Percentiles rank a stretch among this genome's conserved stretches.
Conservation (phyloP, 2,797 vertebrate genomes). For the Avahi laniger region DNA sequence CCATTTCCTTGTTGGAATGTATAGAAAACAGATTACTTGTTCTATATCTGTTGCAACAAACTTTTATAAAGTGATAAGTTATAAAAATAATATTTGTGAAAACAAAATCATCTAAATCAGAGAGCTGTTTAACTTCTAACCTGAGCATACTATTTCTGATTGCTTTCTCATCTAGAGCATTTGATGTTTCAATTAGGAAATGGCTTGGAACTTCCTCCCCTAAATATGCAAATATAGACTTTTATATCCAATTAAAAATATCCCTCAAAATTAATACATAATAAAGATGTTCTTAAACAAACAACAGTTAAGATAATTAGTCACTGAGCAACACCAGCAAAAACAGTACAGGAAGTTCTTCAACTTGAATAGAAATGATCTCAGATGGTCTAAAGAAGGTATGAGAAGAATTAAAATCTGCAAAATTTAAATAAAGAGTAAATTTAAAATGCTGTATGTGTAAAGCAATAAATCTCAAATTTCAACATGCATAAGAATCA, state of each 20-base stretch:
- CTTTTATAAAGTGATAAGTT: background rate
- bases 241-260: background rate
- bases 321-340: background rate
- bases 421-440: background rate
- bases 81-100: background rate
- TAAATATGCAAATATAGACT: background rate
- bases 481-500: background rate
- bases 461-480: background rate
- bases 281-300: background rate
- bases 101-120: background rate
- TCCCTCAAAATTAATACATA: background rate
- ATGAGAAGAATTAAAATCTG: background rate
- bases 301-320: background rate
- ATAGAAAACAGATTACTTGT: background rate
- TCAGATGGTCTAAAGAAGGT: background rate
- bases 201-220: background rate
- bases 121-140: background rate
- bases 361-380: background rate
- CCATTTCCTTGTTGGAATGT: background rate
- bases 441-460: background rate
- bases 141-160: background rate
- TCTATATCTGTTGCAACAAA: too few relatives aligned
- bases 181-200: background rate
- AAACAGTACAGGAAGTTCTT: background rate
- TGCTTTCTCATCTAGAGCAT: background rate